phyloP scores from a whole-genome alignment of 2,888 invertebrate species.

The Electrophaes corylata region DNA sequence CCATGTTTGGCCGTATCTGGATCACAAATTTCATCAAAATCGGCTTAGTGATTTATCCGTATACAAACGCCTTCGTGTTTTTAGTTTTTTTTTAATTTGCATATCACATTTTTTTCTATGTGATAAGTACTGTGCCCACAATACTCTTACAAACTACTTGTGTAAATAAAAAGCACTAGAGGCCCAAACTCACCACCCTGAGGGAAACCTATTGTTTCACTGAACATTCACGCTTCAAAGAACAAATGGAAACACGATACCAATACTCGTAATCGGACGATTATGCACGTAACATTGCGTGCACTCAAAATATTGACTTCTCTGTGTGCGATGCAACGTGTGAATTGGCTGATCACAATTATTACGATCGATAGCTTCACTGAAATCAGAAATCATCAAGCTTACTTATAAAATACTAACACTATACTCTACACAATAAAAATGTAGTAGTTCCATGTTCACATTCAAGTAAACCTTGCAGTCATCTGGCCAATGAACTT shows the following conservation, averaged over 20 bases:
- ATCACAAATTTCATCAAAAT: too few species aligned
- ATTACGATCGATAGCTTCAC: slow-evolving; percentile 14
- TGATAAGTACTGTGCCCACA: background rate
- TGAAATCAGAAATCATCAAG: slow-evolving; percentile 1
- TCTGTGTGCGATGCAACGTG: slow-evolving; percentile 13
- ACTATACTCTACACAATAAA: background rate
- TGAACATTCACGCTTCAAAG: slow-evolving; percentile 45
- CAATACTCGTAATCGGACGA: slow-evolving; percentile 42
- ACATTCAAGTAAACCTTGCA: too few species aligned
- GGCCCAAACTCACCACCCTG: slow-evolving; percentile 38
- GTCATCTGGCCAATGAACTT: too few species aligned
- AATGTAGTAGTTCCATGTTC: background rate
- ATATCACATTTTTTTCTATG: too few species aligned
- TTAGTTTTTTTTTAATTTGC: too few species aligned
- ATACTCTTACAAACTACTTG: background rate
- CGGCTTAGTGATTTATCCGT: too few species aligned
- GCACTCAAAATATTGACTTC: slow-evolving; percentile 38
- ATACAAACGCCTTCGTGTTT: too few species aligned
- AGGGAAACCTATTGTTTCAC: slow-evolving; percentile 38
- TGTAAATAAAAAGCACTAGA: slow-evolving; percentile 30
- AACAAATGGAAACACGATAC: slow-evolving; percentile 45
- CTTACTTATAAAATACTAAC: background rate
- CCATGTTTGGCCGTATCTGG: too few species aligned
- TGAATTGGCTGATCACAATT: slow-evolving; percentile 5
- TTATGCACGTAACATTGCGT: slow-evolving; percentile 39